phyloP scores from a whole-genome alignment of 2,888 invertebrate genomes.

The Nomada fucata region DNA sequence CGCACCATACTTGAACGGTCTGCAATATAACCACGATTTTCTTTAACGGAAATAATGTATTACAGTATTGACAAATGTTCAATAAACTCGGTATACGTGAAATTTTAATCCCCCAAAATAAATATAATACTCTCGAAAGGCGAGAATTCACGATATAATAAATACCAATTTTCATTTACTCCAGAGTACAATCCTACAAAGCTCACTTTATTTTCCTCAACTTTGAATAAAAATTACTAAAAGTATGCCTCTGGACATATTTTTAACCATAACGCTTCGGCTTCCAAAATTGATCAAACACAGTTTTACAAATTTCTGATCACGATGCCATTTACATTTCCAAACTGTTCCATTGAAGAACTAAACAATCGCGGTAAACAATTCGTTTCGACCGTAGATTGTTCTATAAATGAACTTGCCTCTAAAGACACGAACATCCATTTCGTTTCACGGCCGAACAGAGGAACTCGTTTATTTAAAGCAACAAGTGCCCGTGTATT shows the following conservation, averaged over 20 bases:
- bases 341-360: not conserved
- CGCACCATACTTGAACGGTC: constrained; percentile 2
- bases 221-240: too few relatives aligned
- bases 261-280: too few relatives aligned
- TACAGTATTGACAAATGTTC: too few relatives aligned
- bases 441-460: constrained; percentile 13
- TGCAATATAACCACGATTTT: not conserved
- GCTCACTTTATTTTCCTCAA: too few relatives aligned
- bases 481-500: constrained; percentile 51
- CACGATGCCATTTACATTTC: not conserved
- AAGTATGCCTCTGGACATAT: too few relatives aligned
- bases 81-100: too few relatives aligned
- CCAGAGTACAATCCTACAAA: not conserved
- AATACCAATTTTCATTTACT: not conserved
- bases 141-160: too few relatives aligned
- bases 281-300: too few relatives aligned
- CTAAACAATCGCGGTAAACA: not conserved
- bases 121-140: too few relatives aligned
- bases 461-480: constrained; percentile 40
- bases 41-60: too few relatives aligned
- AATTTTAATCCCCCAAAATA: too few relatives aligned
- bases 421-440: not conserved
- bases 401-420: not conserved
- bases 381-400: not conserved
- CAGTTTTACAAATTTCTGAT: not conserved